phyloP scores from a whole-genome alignment of 2,797 vertebrate genomes.

The Sebastes trivittatus region DNA sequence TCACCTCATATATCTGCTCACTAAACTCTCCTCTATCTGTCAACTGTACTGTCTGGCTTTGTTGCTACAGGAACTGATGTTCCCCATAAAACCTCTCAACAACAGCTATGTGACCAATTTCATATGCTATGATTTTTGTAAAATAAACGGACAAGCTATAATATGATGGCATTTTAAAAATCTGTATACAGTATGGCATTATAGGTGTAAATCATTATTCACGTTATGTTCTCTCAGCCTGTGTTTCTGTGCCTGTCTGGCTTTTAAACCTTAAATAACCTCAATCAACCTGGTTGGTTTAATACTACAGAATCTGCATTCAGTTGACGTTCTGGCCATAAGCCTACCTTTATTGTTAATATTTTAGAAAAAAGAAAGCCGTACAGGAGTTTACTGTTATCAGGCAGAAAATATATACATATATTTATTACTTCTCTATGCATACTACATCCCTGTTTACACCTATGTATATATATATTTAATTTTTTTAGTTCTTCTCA shows the following conservation, averaged over 20 bases:
- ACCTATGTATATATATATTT: too few relatives aligned
- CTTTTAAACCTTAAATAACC: not conserved
- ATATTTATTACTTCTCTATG: too few relatives aligned
- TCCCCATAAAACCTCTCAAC: not conserved
- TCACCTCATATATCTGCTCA: not conserved
- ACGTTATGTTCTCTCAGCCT: not conserved
- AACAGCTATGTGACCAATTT: not conserved
- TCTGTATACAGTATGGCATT: not conserved
- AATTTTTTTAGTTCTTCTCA: too few relatives aligned
- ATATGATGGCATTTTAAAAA: not conserved
- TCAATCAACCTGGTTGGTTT: not conserved
- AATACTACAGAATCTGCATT: not conserved
- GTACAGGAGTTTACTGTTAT: too few relatives aligned
- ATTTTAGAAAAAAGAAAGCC: not conserved
- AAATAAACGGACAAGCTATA: not conserved
- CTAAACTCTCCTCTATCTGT: not conserved
- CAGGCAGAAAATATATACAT: too few relatives aligned
- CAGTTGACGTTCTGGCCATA: not conserved
- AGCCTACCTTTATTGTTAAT: not conserved
- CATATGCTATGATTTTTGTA: not conserved
- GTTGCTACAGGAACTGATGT: not conserved
- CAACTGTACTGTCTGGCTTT: not conserved
- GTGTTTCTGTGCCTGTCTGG: not conserved
- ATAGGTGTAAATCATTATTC: not conserved
- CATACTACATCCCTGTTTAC: too few relatives aligned